phyloP scores from a whole-genome alignment of 35 echinoderm and acorn worm genomes.

The Eucidaris tribuloides region DNA sequence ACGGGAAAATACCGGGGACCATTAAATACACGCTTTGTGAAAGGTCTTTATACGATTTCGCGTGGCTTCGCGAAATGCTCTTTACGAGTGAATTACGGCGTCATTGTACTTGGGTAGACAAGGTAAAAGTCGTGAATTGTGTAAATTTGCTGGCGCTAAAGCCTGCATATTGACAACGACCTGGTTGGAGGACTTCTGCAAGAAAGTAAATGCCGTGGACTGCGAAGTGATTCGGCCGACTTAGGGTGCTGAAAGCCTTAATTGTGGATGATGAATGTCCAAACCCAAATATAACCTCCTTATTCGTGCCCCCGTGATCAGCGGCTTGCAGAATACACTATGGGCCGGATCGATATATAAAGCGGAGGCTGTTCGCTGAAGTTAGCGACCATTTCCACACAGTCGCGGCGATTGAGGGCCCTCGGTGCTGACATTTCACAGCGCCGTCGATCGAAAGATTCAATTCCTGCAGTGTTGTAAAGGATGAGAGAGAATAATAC shows the following conservation, averaged over 20 bases:
- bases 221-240: slow-evolving; percentile 75
- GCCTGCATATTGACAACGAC: slow-evolving; percentile 15
- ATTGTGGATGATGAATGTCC: slow-evolving; percentile 30
- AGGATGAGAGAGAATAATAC: slow-evolving; percentile 73
- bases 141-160: not conserved
- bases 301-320: slow-evolving; percentile 71
- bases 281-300: slow-evolving; percentile 91
- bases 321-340: slow-evolving; percentile 66
- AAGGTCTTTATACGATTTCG: not conserved
- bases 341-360: not conserved
- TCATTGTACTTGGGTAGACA: not conserved
- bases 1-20: not conserved
- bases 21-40: not conserved
- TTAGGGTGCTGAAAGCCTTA: slow-evolving; percentile 63
- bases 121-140: not conserved
- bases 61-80: not conserved
- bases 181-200: slow-evolving; percentile 24
- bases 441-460: not conserved
- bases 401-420: not conserved
- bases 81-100: not conserved
- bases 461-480: slow-evolving; percentile 65
- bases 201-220: slow-evolving; percentile 7
- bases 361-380: not conserved
- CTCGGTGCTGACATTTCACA: slow-evolving; percentile 22
- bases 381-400: not conserved